Conservation (phyloP, 2,888 invertebrate genomes). For the Holacanthella duospinosa region DNA sequence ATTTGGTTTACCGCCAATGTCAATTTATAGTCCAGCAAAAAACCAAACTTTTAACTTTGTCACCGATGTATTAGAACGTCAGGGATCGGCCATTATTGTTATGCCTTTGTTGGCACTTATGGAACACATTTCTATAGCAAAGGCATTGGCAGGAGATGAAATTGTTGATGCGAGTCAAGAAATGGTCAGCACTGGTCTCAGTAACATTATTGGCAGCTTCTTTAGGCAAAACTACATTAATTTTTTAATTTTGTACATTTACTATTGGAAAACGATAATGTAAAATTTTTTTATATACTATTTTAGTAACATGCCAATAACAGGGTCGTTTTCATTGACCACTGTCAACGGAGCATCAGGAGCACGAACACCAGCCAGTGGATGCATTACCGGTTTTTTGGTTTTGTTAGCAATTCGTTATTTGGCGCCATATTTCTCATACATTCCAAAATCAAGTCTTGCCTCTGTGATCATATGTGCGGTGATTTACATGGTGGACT, state of each 20-base stretch:
- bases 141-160: slow-evolving; percentile 32
- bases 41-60: slow-evolving; percentile 50
- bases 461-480: slow-evolving; percentile 82
- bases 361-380: slow-evolving; percentile 14
- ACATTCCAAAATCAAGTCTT: slow-evolving; percentile 71
- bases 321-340: slow-evolving; percentile 33
- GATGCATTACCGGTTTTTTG: slow-evolving; percentile 52
- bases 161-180: slow-evolving; percentile 34
- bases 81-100: slow-evolving; percentile 44
- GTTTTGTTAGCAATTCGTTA: slow-evolving; percentile 71
- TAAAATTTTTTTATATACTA: background rate
- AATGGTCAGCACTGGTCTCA: slow-evolving; percentile 35
- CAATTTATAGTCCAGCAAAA: slow-evolving; percentile 41
- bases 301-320: slow-evolving; percentile 28
- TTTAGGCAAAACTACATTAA: slow-evolving; percentile 16
- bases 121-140: slow-evolving; percentile 59
- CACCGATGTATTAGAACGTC: slow-evolving; percentile 58
- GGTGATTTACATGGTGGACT: slow-evolving; percentile 68
- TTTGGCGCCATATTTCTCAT: slow-evolving; percentile 77
- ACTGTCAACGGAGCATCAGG: slow-evolving; percentile 36
- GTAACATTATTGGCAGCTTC: slow-evolving; percentile 32
- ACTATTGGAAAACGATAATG: background rate
- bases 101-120: slow-evolving; percentile 62
- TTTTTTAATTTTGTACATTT: background rate
- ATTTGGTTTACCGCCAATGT: slow-evolving; percentile 48